Conservation (phyloP, 2,113 vertebrate genomes). For the Odontophorus gujanensis region DNA sequence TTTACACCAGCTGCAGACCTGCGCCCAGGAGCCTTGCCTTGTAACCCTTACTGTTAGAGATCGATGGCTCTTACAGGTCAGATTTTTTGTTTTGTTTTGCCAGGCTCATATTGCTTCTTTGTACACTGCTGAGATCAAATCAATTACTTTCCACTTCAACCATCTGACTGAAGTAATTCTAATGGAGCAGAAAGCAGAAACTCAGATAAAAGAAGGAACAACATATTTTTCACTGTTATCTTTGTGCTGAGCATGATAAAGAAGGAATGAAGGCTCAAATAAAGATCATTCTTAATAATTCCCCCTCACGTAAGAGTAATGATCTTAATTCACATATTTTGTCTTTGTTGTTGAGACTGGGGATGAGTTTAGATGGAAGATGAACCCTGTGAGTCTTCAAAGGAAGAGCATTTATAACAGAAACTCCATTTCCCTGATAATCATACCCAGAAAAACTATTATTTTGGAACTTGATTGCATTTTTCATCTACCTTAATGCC, state of each 20-base stretch:
- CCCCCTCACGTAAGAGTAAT: constrained; percentile 41
- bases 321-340: constrained; percentile 52
- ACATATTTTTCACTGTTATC: constrained; percentile 47
- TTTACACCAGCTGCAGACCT: constrained; percentile 63
- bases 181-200: constrained; percentile 70
- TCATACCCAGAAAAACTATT: constrained; percentile 70
- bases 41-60: constrained; percentile 39
- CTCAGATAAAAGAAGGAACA: constrained; percentile 65
- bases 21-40: constrained; percentile 51
- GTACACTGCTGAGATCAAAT: constrained; percentile 53
- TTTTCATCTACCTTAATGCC: constrained; percentile 63
- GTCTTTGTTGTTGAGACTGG: constrained; percentile 51
- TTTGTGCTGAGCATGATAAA: constrained; percentile 54
- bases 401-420: constrained; percentile 35
- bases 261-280: constrained; percentile 56
- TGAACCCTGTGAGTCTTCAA: constrained; percentile 49
- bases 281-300: constrained; percentile 55
- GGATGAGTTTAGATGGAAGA: constrained; percentile 63
- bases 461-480: constrained; percentile 69
- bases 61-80: constrained; percentile 72
- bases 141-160: constrained; percentile 67
- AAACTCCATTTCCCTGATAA: constrained; percentile 50
- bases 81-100: constrained; percentile 71
- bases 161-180: constrained; percentile 69
- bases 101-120: constrained; percentile 58